Conservation (phyloP, 2,888 invertebrate species). For the Lepidochrysops patricia region DNA sequence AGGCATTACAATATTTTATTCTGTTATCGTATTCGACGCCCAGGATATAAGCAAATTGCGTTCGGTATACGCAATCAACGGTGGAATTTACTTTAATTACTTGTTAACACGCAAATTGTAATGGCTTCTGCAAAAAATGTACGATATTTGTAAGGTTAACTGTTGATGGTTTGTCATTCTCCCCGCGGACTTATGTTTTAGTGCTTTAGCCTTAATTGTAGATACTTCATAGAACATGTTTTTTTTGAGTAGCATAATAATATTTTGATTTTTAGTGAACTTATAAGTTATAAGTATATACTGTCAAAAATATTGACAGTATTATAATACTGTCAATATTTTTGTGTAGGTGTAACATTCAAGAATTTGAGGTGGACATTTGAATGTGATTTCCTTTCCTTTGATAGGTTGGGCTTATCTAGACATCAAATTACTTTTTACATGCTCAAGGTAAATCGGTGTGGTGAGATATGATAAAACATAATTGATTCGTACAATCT, state of each 20-base stretch:
- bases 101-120: slow-evolving; percentile 36
- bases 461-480: too few species aligned
- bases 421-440: too few species aligned
- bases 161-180: slow-evolving; percentile 2
- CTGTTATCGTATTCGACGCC: slow-evolving; percentile 24
- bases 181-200: not conserved
- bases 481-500: not conserved
- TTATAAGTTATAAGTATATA: too few species aligned
- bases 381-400: too few species aligned
- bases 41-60: slow-evolving; percentile 27
- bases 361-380: too few species aligned
- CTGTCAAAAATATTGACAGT: too few species aligned
- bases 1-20: slow-evolving; percentile 23
- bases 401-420: too few species aligned
- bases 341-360: too few species aligned
- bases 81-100: slow-evolving; percentile 42
- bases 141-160: not conserved
- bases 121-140: slow-evolving; percentile 5
- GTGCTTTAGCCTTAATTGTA: not conserved
- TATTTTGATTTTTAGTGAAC: too few species aligned
- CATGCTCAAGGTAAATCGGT: too few species aligned
- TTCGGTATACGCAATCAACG: slow-evolving; percentile 36
- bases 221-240: not conserved
- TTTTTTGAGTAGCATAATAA: not conserved
- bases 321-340: too few species aligned